A percentile compares a stretch with the other conserved stretches of the same genome.
Conservation (phyloP, 2,888 invertebrate species). For the Sylvicola cinctus region DNA sequence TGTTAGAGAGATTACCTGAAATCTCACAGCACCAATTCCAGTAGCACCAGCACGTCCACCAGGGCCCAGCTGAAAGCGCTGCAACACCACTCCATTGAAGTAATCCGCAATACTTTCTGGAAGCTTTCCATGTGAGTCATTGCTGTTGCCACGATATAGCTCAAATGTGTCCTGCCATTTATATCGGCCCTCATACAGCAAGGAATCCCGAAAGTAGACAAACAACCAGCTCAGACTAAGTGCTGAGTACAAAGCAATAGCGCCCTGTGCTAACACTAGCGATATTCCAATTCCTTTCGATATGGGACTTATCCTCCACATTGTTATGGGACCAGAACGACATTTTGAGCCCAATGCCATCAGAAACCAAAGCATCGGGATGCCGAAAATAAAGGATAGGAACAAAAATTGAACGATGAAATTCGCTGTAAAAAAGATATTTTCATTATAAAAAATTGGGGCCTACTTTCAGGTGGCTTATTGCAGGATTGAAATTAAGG, state of each 20-base stretch:
- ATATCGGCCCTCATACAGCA: conserved; percentile 59
- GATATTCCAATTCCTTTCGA: conserved; percentile 80
- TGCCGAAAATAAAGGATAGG: conserved; percentile 58
- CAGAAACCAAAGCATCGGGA: conserved; percentile 69
- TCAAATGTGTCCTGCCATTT: conserved; percentile 61
- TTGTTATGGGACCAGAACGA: conserved; percentile 67
- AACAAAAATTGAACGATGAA: conserved; percentile 78
- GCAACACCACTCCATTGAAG: conserved; percentile 66
- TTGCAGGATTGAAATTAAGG: too few relatives aligned
- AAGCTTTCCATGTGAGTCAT: conserved; percentile 27
- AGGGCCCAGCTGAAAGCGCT: conserved; percentile 20
- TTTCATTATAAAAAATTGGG: conserved; percentile 1
- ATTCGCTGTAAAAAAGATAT: conserved; percentile 35
- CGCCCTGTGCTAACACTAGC: conserved; percentile 53
- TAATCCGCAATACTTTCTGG: conserved; percentile 68
- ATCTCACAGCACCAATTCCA: conserved; percentile 8
- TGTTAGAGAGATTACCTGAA: conserved; percentile 19
- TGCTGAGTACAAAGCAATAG: conserved; percentile 71
- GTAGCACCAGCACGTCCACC: conserved; percentile 15
- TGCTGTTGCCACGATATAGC: conserved; percentile 36
- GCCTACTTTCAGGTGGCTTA: conserved; percentile 2
- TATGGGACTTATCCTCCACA: conserved; percentile 85
- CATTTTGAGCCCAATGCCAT: conserved; percentile 70
- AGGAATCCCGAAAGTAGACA: conserved; percentile 71
- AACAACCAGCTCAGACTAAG: conserved; percentile 83